Evolutionary conservation across 2,797 vertebrate species (phyloP), one percentile per base, ranked within the genome.

Genomic region (Mormyrops boulengeri): DNA sequence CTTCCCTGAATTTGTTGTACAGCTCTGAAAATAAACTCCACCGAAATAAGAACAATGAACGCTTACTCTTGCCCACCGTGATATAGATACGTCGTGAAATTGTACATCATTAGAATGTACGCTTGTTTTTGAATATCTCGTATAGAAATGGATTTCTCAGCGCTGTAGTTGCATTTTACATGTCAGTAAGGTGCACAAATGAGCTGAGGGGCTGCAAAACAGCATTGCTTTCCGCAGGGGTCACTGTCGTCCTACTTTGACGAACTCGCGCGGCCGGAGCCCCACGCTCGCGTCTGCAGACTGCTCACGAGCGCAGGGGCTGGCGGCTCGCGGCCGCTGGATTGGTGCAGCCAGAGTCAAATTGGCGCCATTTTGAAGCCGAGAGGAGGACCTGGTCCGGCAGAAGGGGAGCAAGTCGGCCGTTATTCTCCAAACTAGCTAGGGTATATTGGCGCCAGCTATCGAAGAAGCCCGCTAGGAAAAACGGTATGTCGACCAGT

Each of bases 331-430:
- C 90, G 91, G 95, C 94, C 14, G 92, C 96, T 94, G 93, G 91
- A 94, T 95, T 96, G 94, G 95, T 95, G 94, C 96, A 91, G 92
- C 92, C 93, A 89, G 94, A 93, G 93, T 94, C 94, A 94, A 96
- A 96, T 98, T 98, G 97, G 97, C 97, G 97, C 97, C 97, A 98
- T 98, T 98, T 98, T 98, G 97, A 97, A 98, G 97, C 96, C 95
- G 96, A 96, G 95, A 95, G 96, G 97, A 96, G 95, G 96, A 95
- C 95, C 96, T 95, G 95, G 95, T 85, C 93, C 94, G 94, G 94
- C 95, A 95, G 94, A 94, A 93, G 94, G 92, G 90, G 92, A 95
- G 93, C 92, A 96, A 95, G 96, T 95, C 95, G 95, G 96, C 95
- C 96, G 96, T 96, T 93, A 93, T 95, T 95, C 94, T 93, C 91